Percentiles rank a stretch among this genome's conserved stretches.
phyloP scores from a whole-genome alignment of 2,113 vertebrate genomes.

The Smithornis capensis region DNA sequence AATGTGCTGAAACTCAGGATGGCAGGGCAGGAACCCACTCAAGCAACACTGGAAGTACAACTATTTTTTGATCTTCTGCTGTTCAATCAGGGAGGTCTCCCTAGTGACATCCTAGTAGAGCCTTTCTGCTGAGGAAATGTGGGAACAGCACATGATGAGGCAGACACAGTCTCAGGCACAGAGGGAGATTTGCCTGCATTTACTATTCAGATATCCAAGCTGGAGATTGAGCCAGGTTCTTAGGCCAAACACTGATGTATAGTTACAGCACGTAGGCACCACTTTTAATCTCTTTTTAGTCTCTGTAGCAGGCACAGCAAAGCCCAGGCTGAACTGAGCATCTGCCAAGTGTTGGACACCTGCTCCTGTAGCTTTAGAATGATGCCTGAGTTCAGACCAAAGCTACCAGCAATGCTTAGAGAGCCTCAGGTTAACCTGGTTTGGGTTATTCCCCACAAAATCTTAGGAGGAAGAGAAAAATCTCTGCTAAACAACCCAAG shows the following conservation, averaged over 20 bases:
- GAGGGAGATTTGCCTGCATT: background rate
- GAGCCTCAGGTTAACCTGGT: background rate
- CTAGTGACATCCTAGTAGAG: background rate
- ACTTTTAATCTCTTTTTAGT: background rate
- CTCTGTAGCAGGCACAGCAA: background rate
- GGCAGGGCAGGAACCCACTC: background rate
- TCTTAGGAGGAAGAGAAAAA: background rate
- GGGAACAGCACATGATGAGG: background rate
- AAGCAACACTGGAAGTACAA: background rate
- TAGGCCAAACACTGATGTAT: background rate
- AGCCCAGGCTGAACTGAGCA: fast-evolving
- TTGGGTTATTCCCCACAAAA: background rate
- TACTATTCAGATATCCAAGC: background rate
- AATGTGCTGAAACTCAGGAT: background rate
- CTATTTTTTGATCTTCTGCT: background rate
- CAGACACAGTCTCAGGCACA: background rate
- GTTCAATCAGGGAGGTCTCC: background rate
- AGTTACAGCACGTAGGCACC: background rate
- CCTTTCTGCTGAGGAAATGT: background rate
- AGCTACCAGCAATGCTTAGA: background rate
- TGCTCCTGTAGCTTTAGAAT: background rate
- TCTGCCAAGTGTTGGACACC: fast-evolving
- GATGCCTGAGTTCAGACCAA: background rate
- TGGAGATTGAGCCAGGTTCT: background rate
- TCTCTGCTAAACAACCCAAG: background rate